Evolutionary conservation across 2,113 vertebrate genomes (phyloP), one percentile per base, ranked within the genome.

Genomic region (Gracilinanus agilis): DNA sequence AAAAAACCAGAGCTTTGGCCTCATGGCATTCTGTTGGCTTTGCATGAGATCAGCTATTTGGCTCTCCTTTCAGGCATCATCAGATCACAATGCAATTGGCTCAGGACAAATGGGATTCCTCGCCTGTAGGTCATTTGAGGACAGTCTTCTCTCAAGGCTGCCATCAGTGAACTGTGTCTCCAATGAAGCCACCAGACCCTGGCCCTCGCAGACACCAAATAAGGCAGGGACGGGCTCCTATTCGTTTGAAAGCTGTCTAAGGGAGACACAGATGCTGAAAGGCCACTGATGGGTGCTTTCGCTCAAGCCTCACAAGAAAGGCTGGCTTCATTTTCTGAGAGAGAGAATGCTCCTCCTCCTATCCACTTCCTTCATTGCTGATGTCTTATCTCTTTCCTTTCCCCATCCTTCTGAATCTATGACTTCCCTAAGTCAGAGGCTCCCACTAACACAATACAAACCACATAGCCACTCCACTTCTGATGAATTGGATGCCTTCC

Each of bases 31-130:
- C 16, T 0, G 67, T 23, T 40, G 67, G 67, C 67, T 8, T 40
- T 40, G 67, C 67, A 83, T 83, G 67, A 83, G 67, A 83, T 83
- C 67, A 83, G 67, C 67, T 83, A 40, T 83, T 83, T 40, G 67
- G 67, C 67, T 83, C 67, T 83, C 67, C 67, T 83, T 83, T 83
- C 67, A 83, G 61, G 67, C 67, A 83, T 40, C 67, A 83, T 83
- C 67, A 83, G 67, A 83, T 83, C 67, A 83, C 67, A 83, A 83
- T 83, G n/a, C 67, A 83, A 83, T 83, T 40, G 67, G 67, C 67
- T 83, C 67, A 0, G 67, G 67, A 83, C 67, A 83, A 83, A 83
- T 83, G 67, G 67, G 67, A 83, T 83, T 83, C 67, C 67, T 83
- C 19, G 67, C 67, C 67, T 83, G 67, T 16, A 83, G 67, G 67